Evolutionary conservation across 2,888 invertebrate species (phyloP).

Genomic region (Diloba caeruleocephala): DNA sequence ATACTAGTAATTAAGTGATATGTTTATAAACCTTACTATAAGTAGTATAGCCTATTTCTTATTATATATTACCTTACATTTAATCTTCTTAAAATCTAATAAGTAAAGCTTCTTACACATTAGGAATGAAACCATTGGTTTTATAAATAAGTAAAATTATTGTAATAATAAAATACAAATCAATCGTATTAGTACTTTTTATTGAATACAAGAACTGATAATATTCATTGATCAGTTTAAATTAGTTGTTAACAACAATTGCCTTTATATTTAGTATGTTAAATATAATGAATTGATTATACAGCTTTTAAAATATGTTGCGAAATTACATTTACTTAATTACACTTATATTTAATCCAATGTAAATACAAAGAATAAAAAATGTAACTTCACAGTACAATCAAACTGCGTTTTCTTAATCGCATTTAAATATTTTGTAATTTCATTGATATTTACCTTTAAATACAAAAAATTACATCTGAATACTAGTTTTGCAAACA

Average conservation of each 20-base stretch:
- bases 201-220: slow-evolving; percentile 14
- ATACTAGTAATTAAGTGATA: slow-evolving; percentile 42
- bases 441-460: slow-evolving; percentile 31
- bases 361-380: slow-evolving; percentile 35
- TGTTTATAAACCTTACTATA: slow-evolving; percentile 40
- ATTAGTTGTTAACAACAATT: slow-evolving; percentile 26
- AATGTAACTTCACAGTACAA: slow-evolving; percentile 12
- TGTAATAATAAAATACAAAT: slow-evolving; percentile 19
- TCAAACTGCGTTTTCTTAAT: slow-evolving; percentile 1
- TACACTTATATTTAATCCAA: slow-evolving; percentile 30
- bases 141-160: slow-evolving; percentile 23
- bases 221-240: slow-evolving; percentile 11
- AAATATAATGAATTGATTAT: slow-evolving; percentile 39
- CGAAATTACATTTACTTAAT: slow-evolving; percentile 11
- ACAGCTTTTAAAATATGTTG: slow-evolving; percentile 2
- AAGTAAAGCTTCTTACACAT: slow-evolving; percentile 45
- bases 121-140: slow-evolving; percentile 55
- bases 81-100: slow-evolving; percentile 11
- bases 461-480: slow-evolving; percentile 41
- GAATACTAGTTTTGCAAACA: slow-evolving; percentile 1
- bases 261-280: slow-evolving; percentile 20
- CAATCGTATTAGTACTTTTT: slow-evolving; percentile 31
- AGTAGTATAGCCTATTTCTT: slow-evolving; percentile 22
- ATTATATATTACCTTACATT: slow-evolving; percentile 23
- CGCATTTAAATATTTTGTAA: slow-evolving; percentile 18